Percentiles rank a stretch among this genome's conserved stretches.
Evolutionary conservation across 23 tunicate genomes (phyloP).

Genomic region (Trididemnum nubilum): DNA sequence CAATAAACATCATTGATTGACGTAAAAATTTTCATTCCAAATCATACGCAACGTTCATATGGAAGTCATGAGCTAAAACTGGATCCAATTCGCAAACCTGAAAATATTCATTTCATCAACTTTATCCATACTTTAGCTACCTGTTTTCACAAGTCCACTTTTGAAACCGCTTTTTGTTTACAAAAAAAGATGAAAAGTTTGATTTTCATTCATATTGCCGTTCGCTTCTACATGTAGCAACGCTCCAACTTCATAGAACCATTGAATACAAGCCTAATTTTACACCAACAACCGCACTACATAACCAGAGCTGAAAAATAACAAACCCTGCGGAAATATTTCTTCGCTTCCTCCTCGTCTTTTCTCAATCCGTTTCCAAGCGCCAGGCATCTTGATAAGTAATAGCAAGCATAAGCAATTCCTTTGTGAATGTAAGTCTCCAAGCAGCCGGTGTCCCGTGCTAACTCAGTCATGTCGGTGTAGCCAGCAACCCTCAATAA

Average conservation of each 20-base stretch:
- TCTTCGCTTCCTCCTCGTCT: slow-evolving; percentile 80
- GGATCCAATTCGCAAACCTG: slow-evolving; percentile 87
- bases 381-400: slow-evolving; percentile 75
- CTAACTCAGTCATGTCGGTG: slow-evolving; percentile 58
- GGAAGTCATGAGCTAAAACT: slow-evolving; percentile 62
- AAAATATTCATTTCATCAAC: slow-evolving; percentile 9
- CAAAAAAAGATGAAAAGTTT: too few species aligned
- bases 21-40: slow-evolving; percentile 26
- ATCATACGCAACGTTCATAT: slow-evolving; percentile 74
- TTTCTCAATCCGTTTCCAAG: slow-evolving; percentile 83
- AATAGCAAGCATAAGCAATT: slow-evolving; percentile 82
- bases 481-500: slow-evolving; percentile 71
- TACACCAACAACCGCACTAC: too few species aligned
- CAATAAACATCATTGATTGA: too few species aligned
- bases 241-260: background rate
- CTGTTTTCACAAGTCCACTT: background rate
- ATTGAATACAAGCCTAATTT: background rate
- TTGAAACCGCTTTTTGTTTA: too few species aligned
- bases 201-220: too few species aligned
- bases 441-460: slow-evolving; percentile 76
- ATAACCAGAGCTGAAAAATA: too few species aligned
- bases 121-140: background rate
- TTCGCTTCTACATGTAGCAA: too few species aligned
- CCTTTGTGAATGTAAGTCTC: slow-evolving; percentile 76
- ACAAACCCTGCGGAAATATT: slow-evolving; percentile 45